phyloP scores from a whole-genome alignment of 2,888 invertebrate genomes.

The Hydroisotoma schaefferi region DNA sequence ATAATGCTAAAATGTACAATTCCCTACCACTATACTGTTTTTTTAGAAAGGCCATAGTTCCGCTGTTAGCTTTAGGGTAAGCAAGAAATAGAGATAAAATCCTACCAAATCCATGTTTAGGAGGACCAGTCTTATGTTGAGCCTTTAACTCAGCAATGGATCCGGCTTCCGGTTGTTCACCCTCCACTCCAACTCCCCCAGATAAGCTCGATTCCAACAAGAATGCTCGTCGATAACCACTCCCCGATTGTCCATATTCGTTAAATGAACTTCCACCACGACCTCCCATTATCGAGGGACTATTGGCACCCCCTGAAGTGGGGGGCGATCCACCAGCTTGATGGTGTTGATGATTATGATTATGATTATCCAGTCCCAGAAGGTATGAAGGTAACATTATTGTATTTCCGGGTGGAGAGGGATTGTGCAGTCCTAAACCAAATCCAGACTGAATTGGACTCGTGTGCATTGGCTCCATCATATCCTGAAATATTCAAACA shows the following conservation, averaged over 20 bases:
- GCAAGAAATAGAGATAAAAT: too few relatives aligned
- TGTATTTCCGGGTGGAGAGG: slow-evolving; percentile 1
- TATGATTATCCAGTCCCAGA: slow-evolving; percentile 13
- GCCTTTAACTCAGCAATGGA: slow-evolving; percentile 6
- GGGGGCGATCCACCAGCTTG: slow-evolving; percentile 13
- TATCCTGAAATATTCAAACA: slow-evolving; percentile 13
- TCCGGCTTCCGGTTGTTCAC: slow-evolving; percentile 7
- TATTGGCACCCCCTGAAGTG: background rate
- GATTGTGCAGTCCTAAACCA: background rate
- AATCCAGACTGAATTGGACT: background rate
- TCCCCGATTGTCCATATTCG: slow-evolving; percentile 4
- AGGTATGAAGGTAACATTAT: slow-evolving; percentile 16
- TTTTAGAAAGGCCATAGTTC: too few relatives aligned
- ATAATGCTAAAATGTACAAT: too few relatives aligned
- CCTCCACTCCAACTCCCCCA: background rate
- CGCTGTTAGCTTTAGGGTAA: too few relatives aligned
- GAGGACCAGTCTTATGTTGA: too few relatives aligned
- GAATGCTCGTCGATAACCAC: background rate
- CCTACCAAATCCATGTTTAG: slow-evolving; percentile 24
- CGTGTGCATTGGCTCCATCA: slow-evolving; percentile 18
- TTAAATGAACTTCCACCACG: slow-evolving; percentile 6
- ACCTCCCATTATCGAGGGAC: slow-evolving; percentile 9
- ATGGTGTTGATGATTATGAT: background rate
- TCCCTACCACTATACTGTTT: too few relatives aligned
- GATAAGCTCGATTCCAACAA: background rate